Evolutionary conservation across 2,797 vertebrate genomes (phyloP).

Genomic region (Chelon labrosus): DNA sequence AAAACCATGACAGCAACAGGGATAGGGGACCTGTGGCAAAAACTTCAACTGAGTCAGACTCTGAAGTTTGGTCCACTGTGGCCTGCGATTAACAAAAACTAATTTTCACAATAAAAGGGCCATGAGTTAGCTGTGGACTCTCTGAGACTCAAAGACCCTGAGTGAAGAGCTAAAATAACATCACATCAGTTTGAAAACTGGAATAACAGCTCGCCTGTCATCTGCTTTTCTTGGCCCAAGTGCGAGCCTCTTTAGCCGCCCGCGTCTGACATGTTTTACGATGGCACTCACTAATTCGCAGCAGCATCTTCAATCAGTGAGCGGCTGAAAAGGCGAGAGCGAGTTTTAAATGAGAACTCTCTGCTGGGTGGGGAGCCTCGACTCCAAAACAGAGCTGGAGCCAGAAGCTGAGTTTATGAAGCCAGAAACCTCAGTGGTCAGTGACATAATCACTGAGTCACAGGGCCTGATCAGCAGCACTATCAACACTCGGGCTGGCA

Average conservation of each 20-base stretch:
- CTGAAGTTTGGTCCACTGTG: not conserved
- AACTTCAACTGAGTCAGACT: conserved; percentile 12
- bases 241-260: conserved; percentile 48
- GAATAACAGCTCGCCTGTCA: conserved; percentile 55
- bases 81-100: conserved; percentile 39
- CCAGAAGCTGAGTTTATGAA: conserved; percentile 32
- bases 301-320: conserved; percentile 67
- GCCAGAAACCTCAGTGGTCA: conserved; percentile 31
- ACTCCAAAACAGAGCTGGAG: conserved; percentile 25
- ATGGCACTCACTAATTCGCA: conserved; percentile 21
- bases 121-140: conserved; percentile 21
- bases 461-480: conserved; percentile 25
- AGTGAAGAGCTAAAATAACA: conserved; percentile 61
- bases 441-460: conserved; percentile 33
- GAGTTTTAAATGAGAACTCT: conserved; percentile 51
- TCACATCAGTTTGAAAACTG: conserved; percentile 14
- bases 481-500: conserved; percentile 20
- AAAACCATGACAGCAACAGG: too few relatives aligned
- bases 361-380: conserved; percentile 37
- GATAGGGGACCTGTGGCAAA: not conserved
- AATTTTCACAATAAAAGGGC: conserved; percentile 12
- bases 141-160: conserved; percentile 23
- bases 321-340: conserved; percentile 50
- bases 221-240: conserved; percentile 57
- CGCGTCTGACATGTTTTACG: conserved; percentile 55